Percentiles rank a stretch among this genome's conserved stretches.
Conservation (phyloP, 2,888 invertebrate genomes). For the Ennomos quercinarius region DNA sequence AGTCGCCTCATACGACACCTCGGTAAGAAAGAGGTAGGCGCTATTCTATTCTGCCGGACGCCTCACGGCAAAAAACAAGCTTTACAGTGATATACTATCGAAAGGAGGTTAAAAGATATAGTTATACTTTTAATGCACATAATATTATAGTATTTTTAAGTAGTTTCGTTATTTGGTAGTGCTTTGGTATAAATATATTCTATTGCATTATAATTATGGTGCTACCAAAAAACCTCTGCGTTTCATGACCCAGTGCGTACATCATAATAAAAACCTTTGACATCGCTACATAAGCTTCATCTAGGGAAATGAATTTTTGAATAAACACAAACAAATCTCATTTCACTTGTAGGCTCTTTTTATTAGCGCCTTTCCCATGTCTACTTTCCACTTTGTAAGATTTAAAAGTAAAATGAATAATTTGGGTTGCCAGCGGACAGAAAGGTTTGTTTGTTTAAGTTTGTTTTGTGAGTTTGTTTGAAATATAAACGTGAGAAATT, state of each 20-base stretch:
- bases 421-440: slow-evolving; percentile 5
- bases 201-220: too few species aligned
- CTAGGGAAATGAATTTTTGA: slow-evolving; percentile 41
- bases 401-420: slow-evolving; percentile 15
- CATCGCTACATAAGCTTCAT: slow-evolving; percentile 27
- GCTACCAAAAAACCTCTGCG: neutral
- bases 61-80: too few species aligned
- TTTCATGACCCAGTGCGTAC: slow-evolving; percentile 25
- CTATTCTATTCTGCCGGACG: too few species aligned
- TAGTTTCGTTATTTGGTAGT: too few species aligned
- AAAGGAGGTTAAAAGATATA: too few species aligned
- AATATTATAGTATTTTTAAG: too few species aligned
- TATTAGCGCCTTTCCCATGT: slow-evolving; percentile 31
- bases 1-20: too few species aligned
- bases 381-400: slow-evolving; percentile 5
- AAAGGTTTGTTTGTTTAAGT: slow-evolving; percentile 28
- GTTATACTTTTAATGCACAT: too few species aligned
- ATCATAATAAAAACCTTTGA: slow-evolving; percentile 26
- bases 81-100: too few species aligned
- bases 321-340: slow-evolving; percentile 40
- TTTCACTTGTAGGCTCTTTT: slow-evolving; percentile 36
- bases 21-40: too few species aligned
- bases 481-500: too few species aligned
- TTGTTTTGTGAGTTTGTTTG: slow-evolving; percentile 8
- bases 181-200: too few species aligned